Base-by-base conservation (phyloP, 2,113 vertebrate species). In the Sinocyclocheilus rhinocerous region DNA sequence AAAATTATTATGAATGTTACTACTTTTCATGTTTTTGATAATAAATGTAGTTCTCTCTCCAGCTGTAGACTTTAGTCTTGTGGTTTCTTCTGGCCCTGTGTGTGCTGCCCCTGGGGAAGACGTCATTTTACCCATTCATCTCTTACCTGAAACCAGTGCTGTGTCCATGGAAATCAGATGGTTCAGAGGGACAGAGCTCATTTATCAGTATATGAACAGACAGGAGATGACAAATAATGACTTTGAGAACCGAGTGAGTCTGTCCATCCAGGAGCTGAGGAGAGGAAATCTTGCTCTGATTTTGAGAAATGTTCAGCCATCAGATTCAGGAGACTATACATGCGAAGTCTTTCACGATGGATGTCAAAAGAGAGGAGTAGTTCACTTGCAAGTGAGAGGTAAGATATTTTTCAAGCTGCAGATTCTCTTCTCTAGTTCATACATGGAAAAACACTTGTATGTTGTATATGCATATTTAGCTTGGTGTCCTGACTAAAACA, bases 251-350 rank as follows among this genome's bases (percentile, higher is more conserved):
- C 42, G 69, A 77, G 61, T 87, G 57, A 65, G 80, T 6, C 7
- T 90, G n/a, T 26, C 70, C 16, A 77, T 26, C 11, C 76, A 76
- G 73, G 85, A 89, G 75, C 72, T 90, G 57, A n/a, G 29, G 39
- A 87, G 6, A 57, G 89, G 90, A 77, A 85, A 87, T 20, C 48
- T 91, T 13, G 87, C 90, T 26, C 85, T 89, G 69, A 48, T 50
- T n/a, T 67, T 88, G 48, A 90, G 52, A 63, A 75, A 87, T 18
- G 36, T 89, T 78, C 13, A 72, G 7, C 57, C 15, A 6, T 16
- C 63, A 33, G 89, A 90, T 33, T 67, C 13, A 6, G 87, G 88
- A 12, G 22, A 12, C 2, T 87, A 90, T 85, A 88, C 55, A n/a
- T 42, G 77, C 20, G 42, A n/a, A 2, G 57, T 63, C 1, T 42